Conservation (phyloP, 2,888 invertebrate genomes). For the Xanthia togata region DNA sequence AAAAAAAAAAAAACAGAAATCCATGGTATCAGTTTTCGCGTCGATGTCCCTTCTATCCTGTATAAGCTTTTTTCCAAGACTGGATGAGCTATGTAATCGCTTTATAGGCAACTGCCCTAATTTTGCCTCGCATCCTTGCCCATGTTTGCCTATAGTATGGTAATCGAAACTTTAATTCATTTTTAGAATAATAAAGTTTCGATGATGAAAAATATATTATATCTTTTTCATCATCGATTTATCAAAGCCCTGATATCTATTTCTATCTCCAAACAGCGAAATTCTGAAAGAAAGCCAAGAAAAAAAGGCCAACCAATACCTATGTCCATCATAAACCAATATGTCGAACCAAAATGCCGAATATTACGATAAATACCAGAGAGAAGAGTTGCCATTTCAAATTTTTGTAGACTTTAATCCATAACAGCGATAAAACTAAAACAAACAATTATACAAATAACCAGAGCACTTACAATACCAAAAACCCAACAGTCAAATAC, state of each 20-base stretch:
- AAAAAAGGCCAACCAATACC: neutral
- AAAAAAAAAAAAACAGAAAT: no score
- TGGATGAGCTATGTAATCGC: neutral
- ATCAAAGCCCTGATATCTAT: neutral
- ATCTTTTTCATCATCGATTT: no score
- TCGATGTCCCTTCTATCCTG: no score
- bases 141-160: no score
- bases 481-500: conserved; percentile 37
- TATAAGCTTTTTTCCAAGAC: neutral
- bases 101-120: neutral
- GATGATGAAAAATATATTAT: no score
- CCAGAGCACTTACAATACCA: conserved; percentile 24
- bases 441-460: conserved; percentile 25
- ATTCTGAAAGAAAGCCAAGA: neutral
- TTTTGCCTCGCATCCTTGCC: no score
- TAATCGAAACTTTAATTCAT: no score
- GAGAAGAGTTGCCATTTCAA: neutral
- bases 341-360: neutral
- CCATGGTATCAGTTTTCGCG: no score
- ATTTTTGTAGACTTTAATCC: neutral
- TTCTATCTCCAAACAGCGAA: neutral
- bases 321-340: no score
- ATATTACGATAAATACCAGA: neutral
- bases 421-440: conserved; percentile 5
- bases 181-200: no score